Base-by-base conservation (phyloP, 1,140 invertebrate species). In the Bathynomus jamesi region DNA sequence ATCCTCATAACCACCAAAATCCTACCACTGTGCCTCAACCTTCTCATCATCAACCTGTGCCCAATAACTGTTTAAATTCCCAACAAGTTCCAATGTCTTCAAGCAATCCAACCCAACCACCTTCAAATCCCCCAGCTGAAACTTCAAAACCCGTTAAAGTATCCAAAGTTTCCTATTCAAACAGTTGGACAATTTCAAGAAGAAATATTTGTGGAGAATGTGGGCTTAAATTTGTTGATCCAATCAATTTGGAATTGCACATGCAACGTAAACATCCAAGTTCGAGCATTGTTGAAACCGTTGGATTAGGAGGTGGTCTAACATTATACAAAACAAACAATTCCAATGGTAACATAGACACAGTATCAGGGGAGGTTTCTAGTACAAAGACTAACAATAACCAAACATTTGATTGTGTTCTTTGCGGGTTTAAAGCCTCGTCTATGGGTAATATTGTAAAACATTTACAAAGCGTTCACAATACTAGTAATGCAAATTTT, bases 191-290 rank as follows among this genome's bases (percentile, higher is more conserved):
- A 53, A 53, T 5, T 17, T 53, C 40, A 21, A 53, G 40, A 53
- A 53, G 21, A 53, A 53, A 77, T 62, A 74, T 77, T 27, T 77
- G 76, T 70, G 70, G 76, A 25, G 76, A 77, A 17, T 77, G 76
- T 67, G 72, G 76, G 0, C 62, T 71, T 27, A 74, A 72, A 46
- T 77, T 77, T 53, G 68, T 74, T 8, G 76, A 77, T 63, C 71
- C 70, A n/a, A 77, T 77, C 69, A 77, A 77, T 67, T 29, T 77
- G 10, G 76, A 77, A 61, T 29, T 77, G 4, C 76, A 77, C 61
- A 62, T 77, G 24, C 72, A 77, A 61, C 63, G 73, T 65, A 71
- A 66, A 11, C 76, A 77, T 64, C 76, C 76, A 7, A 53, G 65
- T 62, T 72, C 73, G 3, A 46, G 60, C 28, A 71, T 77, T 46